Evolutionary conservation across 2,888 invertebrate genomes (phyloP).

Genomic region (Hyalella azteca): DNA sequence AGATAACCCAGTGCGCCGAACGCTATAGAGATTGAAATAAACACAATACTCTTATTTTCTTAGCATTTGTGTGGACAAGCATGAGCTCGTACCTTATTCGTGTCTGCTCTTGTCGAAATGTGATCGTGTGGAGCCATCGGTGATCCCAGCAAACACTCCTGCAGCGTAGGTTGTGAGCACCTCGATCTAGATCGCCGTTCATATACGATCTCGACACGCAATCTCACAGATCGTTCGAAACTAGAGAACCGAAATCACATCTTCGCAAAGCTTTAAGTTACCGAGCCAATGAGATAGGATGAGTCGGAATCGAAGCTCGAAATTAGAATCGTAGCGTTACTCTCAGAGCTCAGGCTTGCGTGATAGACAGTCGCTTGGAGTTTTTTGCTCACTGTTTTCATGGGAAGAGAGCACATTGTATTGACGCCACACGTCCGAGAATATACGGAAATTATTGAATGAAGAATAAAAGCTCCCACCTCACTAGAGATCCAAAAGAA

Average conservation of each 20-base stretch:
- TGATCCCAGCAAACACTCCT: background rate
- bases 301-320: conserved; percentile 1
- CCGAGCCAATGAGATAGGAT: background rate
- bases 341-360: background rate
- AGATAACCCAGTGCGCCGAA: too few species aligned
- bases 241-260: background rate
- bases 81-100: too few species aligned
- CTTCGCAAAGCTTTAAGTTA: conserved; percentile 3
- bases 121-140: too few species aligned
- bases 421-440: too few species aligned
- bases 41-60: too few species aligned
- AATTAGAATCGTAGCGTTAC: background rate
- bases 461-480: too few species aligned
- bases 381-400: background rate
- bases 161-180: background rate
- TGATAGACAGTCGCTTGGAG: background rate
- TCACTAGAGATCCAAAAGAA: too few species aligned
- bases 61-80: too few species aligned
- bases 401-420: too few species aligned
- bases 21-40: too few species aligned
- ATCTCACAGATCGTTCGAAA: background rate
- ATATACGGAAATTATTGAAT: too few species aligned
- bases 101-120: too few species aligned
- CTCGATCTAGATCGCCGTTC: background rate
- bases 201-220: conserved; percentile 6